Evolutionary conservation across 2,113 vertebrate genomes (phyloP), one percentile per base, ranked within the genome.

Genomic region (Embiotoca jacksoni): DNA sequence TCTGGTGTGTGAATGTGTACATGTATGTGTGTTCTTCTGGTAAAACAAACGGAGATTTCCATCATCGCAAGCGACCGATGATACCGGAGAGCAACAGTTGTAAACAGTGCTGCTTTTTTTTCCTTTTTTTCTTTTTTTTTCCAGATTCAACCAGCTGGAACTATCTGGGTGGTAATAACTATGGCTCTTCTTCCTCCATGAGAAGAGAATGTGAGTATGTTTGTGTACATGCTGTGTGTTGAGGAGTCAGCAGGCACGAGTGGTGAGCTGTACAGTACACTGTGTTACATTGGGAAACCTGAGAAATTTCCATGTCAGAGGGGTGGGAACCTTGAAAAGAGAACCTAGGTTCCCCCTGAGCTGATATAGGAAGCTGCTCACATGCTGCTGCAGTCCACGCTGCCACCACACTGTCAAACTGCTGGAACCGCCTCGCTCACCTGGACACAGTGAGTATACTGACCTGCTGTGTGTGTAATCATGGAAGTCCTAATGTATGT

Each of bases 271-370:
- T 54, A 61, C 58, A 66, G 83, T 32, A 82, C 81, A 66, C 75
- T 16, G 72, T 11, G 80, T 80, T 89, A 77, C 80, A 87, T 94
- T 92, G 87, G 75, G 92, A 93, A 93, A 94, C 92, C 44, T 89
- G 70, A 92, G 94, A 92, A 94, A 77, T 92, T 93, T 92, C 88
- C 87, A 62, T 50, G 14, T 83, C 41, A 72, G 67, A 31, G 73
- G 87, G 84, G 78, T 68, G 88, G 80, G 72, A 90, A 88, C 59
- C 53, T 87, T 80, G 32, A 88, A 85, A 85, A 84, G 79, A 37
- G 54, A 68, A 63, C 9, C 10, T 31, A 55, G 78, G 77, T 76
- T 87, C 60, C 84, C 80, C 47, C 69, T 80, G 73, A 55, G 41
- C 32, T 5, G 7, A 62, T 32, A 62, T 32, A 58, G 56, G 35